Base-by-base conservation (phyloP, 2,888 invertebrate genomes). In the Diaphora mendica region DNA sequence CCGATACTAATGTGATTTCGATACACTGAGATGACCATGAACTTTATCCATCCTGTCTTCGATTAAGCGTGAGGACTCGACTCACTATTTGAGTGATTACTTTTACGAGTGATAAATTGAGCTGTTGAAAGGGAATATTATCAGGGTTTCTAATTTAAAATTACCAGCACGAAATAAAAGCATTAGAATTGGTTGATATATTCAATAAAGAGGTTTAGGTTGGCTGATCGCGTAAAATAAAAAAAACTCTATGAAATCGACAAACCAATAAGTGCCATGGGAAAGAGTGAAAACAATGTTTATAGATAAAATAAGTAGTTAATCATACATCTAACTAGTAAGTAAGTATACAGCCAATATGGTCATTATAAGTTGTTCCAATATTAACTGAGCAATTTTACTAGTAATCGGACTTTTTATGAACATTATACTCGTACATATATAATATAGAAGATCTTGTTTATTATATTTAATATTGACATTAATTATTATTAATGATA, bases 301-400 rank as follows among this genome's bases (percentile, higher is more conserved):
- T 17, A 48, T 48, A 48, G 48, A 13, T 17, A 48, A 17, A 20
- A 48, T 48, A 17, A 48, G 4, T 17, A 48, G 48, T 15, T 48
- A 48, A 20, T 17, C 4, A 48, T 17, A 48, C 17, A 48, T 48
- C 3, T 20, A 17, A 48, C 44, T 3, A 20, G 20, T 17, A 48
- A 17, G 4, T 48, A 20, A 13, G 1, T 20, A 85, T 73, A 70
- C 62, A 64, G 64, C 64, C 81, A 84, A 86, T 86, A 78, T 85
- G 74, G 77, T 81, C 73, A 82, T n/a, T 75, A 79, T 82, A 86
- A 85, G 81, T 83, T 82, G 87, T 89, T 83, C 81, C 78, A 79
- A 79, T 70, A 86, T 87, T 85, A 80, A 70, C 82, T 79, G 78
- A 81, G 79, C 85, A 84, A 88, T 88, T 82, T 81, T 80, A 77